phyloP scores from a whole-genome alignment of 2,888 invertebrate species.

The Branchinecta sandiegonensis region DNA sequence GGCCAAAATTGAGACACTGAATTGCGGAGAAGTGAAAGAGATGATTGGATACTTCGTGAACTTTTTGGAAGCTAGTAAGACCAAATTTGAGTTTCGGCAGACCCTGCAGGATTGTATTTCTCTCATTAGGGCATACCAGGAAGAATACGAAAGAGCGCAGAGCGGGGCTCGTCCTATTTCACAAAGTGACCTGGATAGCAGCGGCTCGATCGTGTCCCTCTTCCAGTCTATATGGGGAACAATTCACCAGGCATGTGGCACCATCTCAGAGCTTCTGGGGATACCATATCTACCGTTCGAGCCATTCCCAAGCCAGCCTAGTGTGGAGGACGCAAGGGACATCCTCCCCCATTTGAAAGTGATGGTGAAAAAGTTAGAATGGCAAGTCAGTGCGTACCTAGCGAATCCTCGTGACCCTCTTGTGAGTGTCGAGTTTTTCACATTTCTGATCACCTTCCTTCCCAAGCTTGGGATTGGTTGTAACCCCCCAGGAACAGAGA shows the following conservation, averaged over 20 bases:
- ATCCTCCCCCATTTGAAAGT: neutral
- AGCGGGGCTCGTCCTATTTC: neutral
- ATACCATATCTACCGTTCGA: neutral
- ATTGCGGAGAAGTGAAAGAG: neutral
- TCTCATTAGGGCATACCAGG: neutral
- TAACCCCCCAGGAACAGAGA: neutral
- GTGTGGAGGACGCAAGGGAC: neutral
- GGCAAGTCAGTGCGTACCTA: neutral
- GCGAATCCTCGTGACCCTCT: neutral
- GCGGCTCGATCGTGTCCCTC: neutral
- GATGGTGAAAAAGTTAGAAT: neutral
- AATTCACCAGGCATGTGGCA: neutral
- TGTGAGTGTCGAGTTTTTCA: neutral
- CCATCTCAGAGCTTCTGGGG: neutral
- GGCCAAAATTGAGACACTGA: neutral
- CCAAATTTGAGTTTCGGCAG: slow-evolving; percentile 6
- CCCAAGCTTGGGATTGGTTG: neutral
- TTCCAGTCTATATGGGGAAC: slow-evolving; percentile 6
- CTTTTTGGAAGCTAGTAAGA: slow-evolving; percentile 8
- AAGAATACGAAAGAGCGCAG: neutral
- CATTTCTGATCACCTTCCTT: neutral
- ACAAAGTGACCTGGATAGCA: neutral
- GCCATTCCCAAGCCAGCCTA: neutral
- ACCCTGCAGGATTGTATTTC: neutral
- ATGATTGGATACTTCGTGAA: neutral